phyloP scores from a whole-genome alignment of 2,113 vertebrate species.

The Okapia johnstoni region DNA sequence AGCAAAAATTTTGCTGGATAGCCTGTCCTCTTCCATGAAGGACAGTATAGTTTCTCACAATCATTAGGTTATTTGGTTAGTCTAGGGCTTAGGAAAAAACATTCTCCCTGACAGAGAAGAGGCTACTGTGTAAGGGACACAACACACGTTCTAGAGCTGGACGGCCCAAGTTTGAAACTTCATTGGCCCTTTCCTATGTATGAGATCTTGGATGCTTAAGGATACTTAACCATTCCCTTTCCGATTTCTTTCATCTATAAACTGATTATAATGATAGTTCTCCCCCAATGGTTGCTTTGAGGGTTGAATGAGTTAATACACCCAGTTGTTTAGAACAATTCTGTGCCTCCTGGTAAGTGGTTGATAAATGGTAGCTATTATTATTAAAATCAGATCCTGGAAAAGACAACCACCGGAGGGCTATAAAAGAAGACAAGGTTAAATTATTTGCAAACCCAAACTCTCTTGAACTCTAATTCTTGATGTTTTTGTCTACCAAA shows the following conservation, averaged over 20 bases:
- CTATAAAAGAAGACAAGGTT: background rate
- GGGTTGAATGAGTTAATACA: conserved; percentile 14
- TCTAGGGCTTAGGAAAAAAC: background rate
- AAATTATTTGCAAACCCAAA: conserved; percentile 43
- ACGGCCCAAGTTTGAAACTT: background rate
- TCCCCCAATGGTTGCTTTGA: background rate
- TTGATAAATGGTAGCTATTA: conserved; percentile 22
- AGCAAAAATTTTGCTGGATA: background rate
- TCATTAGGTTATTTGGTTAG: background rate
- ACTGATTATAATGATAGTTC: background rate
- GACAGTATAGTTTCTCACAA: background rate
- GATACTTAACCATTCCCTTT: background rate
- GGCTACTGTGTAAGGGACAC: background rate
- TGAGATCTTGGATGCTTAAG: background rate
- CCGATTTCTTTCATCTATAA: background rate
- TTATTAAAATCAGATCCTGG: conserved; percentile 34
- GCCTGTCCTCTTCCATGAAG: background rate
- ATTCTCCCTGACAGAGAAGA: background rate
- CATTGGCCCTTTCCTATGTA: background rate
- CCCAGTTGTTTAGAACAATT: background rate
- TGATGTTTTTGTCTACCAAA: conserved; percentile 4
- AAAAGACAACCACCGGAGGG: conserved; percentile 18
- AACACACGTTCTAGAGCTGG: background rate
- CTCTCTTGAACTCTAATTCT: background rate
- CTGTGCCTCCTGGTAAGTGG: background rate